phyloP scores from a whole-genome alignment of 2,797 vertebrate genomes.

The Sebastes jordani region DNA sequence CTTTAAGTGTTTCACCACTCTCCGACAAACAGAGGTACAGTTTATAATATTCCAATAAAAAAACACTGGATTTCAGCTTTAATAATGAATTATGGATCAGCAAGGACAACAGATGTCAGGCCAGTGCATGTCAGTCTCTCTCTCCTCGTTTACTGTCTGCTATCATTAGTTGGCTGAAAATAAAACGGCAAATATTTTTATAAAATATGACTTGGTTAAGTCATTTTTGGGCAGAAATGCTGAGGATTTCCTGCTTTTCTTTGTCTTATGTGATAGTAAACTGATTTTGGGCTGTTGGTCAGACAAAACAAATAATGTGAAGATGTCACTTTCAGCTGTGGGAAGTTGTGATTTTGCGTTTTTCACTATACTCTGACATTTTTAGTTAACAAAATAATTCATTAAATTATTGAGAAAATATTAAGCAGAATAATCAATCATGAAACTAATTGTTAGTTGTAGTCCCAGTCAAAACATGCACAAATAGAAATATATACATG shows the following conservation, averaged over 20 bases:
- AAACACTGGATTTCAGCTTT: not conserved
- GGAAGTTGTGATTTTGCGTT: not conserved
- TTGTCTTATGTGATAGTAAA: not conserved
- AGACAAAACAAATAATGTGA: not conserved
- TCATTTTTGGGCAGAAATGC: not conserved
- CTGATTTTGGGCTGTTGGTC: not conserved
- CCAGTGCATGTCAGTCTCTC: not conserved
- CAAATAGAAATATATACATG: not conserved
- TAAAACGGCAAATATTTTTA: not conserved
- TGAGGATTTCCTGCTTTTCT: not conserved
- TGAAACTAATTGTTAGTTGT: not conserved
- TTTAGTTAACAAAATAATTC: not conserved
- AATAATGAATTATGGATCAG: not conserved
- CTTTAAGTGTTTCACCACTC: not conserved
- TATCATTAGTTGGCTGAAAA: not conserved
- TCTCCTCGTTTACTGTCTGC: not conserved
- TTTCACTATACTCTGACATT: not conserved
- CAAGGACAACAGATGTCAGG: not conserved
- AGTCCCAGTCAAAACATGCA: not conserved
- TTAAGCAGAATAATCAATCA: not conserved
- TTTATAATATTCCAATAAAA: not conserved
- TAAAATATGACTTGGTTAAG: not conserved
- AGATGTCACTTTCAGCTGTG: rapidly evolving
- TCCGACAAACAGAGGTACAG: not conserved
- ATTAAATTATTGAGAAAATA: not conserved